phyloP scores from a whole-genome alignment of 2,797 vertebrate genomes.

The Argyrosomus regius region DNA sequence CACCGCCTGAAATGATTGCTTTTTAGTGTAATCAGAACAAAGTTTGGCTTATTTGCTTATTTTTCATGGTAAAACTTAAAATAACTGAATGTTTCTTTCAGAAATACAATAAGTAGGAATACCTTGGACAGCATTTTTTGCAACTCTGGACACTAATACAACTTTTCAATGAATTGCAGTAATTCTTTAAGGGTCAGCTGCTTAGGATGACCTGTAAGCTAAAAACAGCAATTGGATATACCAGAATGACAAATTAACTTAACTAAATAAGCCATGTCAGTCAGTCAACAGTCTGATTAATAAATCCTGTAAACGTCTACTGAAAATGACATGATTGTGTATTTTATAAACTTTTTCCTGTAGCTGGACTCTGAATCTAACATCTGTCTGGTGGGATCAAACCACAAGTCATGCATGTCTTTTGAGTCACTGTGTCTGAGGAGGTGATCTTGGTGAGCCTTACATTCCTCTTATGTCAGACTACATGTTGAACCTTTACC shows the following conservation, averaged over 20 bases:
- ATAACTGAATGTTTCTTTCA: not conserved
- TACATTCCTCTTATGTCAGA: not conserved
- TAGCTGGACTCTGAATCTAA: not conserved
- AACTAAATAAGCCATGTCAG: not conserved
- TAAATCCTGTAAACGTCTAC: not conserved
- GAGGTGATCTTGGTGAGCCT: not conserved
- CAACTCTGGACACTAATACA: not conserved
- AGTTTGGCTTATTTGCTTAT: not conserved
- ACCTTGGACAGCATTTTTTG: not conserved
- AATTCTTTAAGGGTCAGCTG: not conserved
- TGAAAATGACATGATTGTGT: not conserved
- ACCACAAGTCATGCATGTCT: not conserved
- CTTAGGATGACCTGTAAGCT: not conserved
- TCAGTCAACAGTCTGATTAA: not conserved
- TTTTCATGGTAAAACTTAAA: not conserved
- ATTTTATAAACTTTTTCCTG: not conserved
- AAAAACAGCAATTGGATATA: not conserved
- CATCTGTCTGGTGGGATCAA: not conserved
- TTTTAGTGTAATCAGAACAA: not conserved
- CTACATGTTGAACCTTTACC: not conserved
- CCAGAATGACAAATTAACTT: not conserved
- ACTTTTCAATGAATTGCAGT: not conserved
- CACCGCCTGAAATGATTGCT: not conserved
- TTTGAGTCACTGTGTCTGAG: not conserved
- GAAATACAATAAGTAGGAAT: not conserved